phyloP scores from a whole-genome alignment of 2,797 vertebrate species.

The Manis javanica region DNA sequence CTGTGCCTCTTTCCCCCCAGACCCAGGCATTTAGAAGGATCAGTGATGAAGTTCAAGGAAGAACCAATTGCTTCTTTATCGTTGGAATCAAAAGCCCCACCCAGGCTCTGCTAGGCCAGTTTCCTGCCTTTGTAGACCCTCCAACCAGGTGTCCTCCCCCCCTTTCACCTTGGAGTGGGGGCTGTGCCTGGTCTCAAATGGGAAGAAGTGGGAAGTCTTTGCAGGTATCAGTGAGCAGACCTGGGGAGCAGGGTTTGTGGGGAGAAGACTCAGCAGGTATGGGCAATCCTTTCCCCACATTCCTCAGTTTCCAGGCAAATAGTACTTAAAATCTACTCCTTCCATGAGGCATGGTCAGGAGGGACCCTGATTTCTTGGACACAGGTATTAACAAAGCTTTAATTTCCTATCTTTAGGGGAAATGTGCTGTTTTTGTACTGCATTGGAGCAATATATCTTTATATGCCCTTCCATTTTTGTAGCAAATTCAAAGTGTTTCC shows the following conservation, averaged over 20 bases:
- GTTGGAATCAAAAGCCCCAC: not conserved
- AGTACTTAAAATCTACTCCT: not conserved
- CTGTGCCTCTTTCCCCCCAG: not conserved
- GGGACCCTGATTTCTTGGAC: not conserved
- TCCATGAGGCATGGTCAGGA: not conserved
- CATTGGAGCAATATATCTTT: not conserved
- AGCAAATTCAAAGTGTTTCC: not conserved
- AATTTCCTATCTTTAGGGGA: not conserved
- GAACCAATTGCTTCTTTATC: not conserved
- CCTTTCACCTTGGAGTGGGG: not conserved
- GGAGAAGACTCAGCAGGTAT: not conserved
- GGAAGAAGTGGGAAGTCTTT: not conserved
- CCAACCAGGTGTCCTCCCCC: not conserved
- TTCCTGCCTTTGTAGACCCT: not conserved
- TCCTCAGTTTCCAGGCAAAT: not conserved
- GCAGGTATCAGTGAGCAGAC: not conserved
- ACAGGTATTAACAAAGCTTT: not conserved
- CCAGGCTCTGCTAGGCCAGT: not conserved
- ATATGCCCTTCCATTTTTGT: not conserved
- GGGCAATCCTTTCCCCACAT: not conserved
- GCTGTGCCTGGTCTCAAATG: not conserved
- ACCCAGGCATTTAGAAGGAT: not conserved
- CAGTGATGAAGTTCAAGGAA: not conserved
- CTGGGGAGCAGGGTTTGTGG: not conserved
- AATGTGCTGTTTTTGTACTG: not conserved